These are phyloP conservation scores for Machimus atricapillus DNA, from an alignment of 2,888 invertebrate genomes.

Conservation along the genomic window DNA sequence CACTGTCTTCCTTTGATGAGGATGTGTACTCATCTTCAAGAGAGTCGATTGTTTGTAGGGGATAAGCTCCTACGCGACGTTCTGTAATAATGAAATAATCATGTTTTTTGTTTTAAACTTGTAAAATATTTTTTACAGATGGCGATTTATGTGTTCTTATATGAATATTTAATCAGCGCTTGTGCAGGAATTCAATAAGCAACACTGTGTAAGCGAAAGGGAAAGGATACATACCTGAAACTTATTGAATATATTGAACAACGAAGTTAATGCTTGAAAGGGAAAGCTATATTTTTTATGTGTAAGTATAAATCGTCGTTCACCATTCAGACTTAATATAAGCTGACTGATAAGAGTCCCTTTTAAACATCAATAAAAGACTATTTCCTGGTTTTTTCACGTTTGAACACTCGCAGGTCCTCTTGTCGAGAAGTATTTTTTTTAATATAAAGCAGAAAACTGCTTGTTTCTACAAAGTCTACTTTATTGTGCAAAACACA, in stretches of 20 bases:
- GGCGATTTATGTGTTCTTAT: neutral
- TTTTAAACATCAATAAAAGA: too few relatives aligned
- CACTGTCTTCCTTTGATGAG: slow-evolving; percentile 58
- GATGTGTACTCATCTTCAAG: slow-evolving; percentile 60
- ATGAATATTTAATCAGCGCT: neutral
- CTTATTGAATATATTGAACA: neutral
- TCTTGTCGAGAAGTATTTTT: too few relatives aligned
- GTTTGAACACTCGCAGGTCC: too few relatives aligned
- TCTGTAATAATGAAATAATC: slow-evolving; percentile 52
- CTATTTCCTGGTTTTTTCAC: too few relatives aligned
- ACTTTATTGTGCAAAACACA: too few relatives aligned
- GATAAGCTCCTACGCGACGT: slow-evolving; percentile 60
- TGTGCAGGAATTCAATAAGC: neutral
- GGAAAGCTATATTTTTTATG: neutral
- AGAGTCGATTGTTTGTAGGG: slow-evolving; percentile 58
- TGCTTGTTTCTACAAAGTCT: too few relatives aligned
- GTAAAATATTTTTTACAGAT: neutral
- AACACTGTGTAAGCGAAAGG: neutral
- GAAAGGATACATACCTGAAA: neutral
- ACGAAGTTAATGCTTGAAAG: neutral
- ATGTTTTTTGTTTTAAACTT: slow-evolving; percentile 1
- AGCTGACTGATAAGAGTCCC: too few relatives aligned
- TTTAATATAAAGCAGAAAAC: too few relatives aligned
- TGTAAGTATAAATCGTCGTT: too few relatives aligned
- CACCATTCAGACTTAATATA: too few relatives aligned